A percentile compares a stretch with the other conserved stretches of the same genome.
phyloP scores from a whole-genome alignment of 1,140 invertebrate species.

The Eriosoma lanigerum region DNA sequence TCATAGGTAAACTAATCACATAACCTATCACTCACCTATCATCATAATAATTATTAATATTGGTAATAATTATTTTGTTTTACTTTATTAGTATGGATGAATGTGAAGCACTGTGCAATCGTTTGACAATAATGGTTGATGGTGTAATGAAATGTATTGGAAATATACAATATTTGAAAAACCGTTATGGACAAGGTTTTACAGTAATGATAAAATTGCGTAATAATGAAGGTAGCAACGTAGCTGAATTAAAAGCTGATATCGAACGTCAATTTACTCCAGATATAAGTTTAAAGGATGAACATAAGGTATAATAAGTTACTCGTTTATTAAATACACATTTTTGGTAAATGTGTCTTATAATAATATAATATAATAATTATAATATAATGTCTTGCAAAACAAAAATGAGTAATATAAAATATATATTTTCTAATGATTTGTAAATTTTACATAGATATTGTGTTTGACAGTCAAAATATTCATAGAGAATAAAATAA shows the following conservation, averaged over 20 bases:
- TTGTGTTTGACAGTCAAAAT: too few species aligned
- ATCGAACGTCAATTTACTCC: conserved; percentile 39
- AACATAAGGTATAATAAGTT: conserved; percentile 53
- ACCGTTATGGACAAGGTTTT: conserved; percentile 60
- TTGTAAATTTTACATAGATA: too few species aligned
- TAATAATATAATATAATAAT: too few species aligned
- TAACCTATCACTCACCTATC: too few species aligned
- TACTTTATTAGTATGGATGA: conserved; percentile 54
- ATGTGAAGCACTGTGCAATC: conserved; percentile 82
- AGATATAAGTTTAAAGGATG: conserved; percentile 53
- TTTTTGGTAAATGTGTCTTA: too few species aligned
- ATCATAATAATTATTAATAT: not conserved
- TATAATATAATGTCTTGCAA: too few species aligned
- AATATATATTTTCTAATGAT: too few species aligned
- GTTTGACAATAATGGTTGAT: conserved; percentile 85
- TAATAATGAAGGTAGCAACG: not conserved
- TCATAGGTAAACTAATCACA: conserved; percentile 65
- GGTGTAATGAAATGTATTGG: conserved; percentile 65
- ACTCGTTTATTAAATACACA: not conserved
- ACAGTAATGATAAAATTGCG: conserved; percentile 59
- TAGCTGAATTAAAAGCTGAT: conserved; percentile 49
- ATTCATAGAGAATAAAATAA: too few species aligned
- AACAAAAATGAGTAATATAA: too few species aligned
- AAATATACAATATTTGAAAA: conserved; percentile 60
- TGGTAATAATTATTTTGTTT: conserved; percentile 7